Evolutionary conservation across 2,113 vertebrate genomes (phyloP).

Genomic region (Epinephelus fuscoguttatus): DNA sequence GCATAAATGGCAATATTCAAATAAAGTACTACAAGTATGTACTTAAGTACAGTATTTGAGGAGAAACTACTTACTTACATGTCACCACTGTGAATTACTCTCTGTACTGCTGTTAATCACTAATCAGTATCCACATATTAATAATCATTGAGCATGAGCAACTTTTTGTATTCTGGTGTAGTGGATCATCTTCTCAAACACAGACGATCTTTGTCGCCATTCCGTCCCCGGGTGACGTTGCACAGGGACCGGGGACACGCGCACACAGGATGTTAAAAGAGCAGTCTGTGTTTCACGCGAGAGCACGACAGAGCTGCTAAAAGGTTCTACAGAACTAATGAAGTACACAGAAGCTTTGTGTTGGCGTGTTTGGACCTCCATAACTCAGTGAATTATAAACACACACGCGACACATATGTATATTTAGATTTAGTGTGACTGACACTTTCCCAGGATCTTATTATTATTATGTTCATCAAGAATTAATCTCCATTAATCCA

Average conservation of each 20-base stretch:
- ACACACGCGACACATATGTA: neutral
- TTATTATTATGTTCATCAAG: neutral
- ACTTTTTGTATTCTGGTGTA: neutral
- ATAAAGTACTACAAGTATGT: too few relatives aligned
- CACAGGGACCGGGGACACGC: neutral
- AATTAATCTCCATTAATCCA: neutral
- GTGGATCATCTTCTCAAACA: neutral
- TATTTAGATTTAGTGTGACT: neutral
- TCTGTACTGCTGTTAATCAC: too few relatives aligned
- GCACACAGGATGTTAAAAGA: conserved; percentile 15
- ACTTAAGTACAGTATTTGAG: too few relatives aligned
- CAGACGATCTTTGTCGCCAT: conserved; percentile 40
- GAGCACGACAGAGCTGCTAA: too few relatives aligned
- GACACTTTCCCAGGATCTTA: neutral
- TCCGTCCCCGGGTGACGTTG: neutral
- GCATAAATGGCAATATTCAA: too few relatives aligned
- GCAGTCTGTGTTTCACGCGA: neutral
- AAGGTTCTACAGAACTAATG: too few relatives aligned
- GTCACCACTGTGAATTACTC: too few relatives aligned
- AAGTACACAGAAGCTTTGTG: too few relatives aligned
- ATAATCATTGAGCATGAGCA: too few relatives aligned
- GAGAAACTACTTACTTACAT: too few relatives aligned
- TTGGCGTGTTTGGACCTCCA: too few relatives aligned
- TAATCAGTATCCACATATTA: too few relatives aligned
- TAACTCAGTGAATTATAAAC: neutral